Conservation (phyloP, 2,888 invertebrate species). For the Parnassius orleans region DNA sequence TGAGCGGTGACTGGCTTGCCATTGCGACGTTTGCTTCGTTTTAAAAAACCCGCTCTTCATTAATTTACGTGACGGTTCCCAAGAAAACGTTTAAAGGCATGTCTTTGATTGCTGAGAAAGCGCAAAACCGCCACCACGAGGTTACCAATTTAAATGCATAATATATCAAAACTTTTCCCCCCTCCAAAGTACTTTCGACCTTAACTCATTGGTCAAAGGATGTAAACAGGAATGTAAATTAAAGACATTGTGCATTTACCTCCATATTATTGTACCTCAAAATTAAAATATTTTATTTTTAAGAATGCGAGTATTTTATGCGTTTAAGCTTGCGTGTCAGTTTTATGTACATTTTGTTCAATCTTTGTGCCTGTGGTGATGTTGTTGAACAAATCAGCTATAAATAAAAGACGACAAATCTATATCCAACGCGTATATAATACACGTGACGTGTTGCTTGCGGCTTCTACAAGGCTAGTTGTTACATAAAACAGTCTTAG, state of each 20-base stretch:
- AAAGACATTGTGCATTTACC: constrained; percentile 35
- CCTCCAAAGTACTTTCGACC: constrained; percentile 32
- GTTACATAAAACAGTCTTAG: constrained; percentile 19
- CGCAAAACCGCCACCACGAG: constrained; percentile 42
- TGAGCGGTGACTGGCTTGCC: constrained; percentile 47
- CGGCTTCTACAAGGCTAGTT: constrained; percentile 20
- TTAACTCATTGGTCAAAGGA: constrained; percentile 35
- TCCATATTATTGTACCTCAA: constrained; percentile 50
- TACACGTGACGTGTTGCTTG: constrained; percentile 19
- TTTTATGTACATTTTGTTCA: constrained; percentile 38
- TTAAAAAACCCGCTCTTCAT: constrained; percentile 51
- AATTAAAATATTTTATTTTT: constrained; percentile 55
- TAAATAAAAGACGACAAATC: constrained; percentile 19
- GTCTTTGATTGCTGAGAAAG: constrained; percentile 22
- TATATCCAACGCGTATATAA: constrained; percentile 15
- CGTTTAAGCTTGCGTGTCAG: constrained; percentile 51
- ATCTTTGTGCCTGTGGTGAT: constrained; percentile 14
- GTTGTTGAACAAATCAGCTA: constrained; percentile 22
- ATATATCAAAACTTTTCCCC: constrained; percentile 33
- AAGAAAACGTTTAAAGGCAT: constrained; percentile 56
- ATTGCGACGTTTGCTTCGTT: constrained; percentile 47
- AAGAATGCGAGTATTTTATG: constrained; percentile 58
- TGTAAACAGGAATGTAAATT: constrained; percentile 38
- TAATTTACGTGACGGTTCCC: constrained; percentile 66
- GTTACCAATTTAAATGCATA: constrained; percentile 31